Evolutionary conservation across 2,113 vertebrate species (phyloP).

Genomic region (Lophotis ruficrista): DNA sequence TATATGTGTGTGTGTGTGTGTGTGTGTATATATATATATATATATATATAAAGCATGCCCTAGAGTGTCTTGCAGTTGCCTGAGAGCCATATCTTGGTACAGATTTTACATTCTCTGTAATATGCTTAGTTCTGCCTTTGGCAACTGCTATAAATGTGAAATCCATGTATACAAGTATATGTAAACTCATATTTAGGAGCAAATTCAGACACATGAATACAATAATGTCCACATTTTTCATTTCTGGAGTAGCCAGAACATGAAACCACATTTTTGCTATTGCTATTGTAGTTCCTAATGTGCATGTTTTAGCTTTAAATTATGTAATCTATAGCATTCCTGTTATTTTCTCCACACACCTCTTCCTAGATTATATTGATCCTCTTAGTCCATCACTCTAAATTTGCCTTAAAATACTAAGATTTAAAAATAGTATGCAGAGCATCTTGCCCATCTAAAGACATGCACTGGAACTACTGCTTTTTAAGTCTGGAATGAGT

Average conservation of each 20-base stretch:
- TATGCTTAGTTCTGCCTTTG: neutral
- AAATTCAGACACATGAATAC: neutral
- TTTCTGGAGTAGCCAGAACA: neutral
- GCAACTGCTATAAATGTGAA: neutral
- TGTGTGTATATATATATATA: no score
- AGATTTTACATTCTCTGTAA: neutral
- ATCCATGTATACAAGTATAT: neutral
- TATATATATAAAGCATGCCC: neutral
- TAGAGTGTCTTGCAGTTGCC: neutral
- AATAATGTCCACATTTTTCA: neutral
- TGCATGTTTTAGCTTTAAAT: neutral
- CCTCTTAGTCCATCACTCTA: neutral
- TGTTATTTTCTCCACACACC: neutral
- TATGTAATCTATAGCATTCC: neutral
- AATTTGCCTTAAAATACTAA: neutral
- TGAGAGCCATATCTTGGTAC: accelerated
- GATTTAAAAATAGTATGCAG: neutral
- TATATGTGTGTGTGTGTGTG: no score
- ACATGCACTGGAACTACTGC: neutral
- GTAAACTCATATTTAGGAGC: neutral
- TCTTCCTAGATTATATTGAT: neutral
- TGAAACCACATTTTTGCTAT: neutral
- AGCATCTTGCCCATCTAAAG: neutral
- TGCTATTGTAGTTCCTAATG: neutral
- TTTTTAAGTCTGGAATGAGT: neutral